Percentiles rank a stretch among this genome's conserved stretches.
These are phyloP conservation scores for Abrostola triplasia DNA, from an alignment of 2,888 invertebrate genomes.

Conservation along the genomic window DNA sequence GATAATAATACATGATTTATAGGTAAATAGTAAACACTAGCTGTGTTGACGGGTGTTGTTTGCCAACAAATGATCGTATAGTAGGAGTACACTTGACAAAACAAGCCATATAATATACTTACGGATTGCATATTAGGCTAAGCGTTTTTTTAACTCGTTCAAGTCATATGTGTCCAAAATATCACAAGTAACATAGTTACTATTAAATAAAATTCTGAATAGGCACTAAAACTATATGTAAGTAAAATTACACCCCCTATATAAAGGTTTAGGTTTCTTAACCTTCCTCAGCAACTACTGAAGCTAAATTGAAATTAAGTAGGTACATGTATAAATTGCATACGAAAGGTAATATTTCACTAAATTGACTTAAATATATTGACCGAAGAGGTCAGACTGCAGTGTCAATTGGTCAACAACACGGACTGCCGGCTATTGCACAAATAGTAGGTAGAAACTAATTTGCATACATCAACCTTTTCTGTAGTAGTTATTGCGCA, in stretches of 20 bases:
- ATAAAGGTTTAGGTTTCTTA: no score
- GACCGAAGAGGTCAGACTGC: conserved; percentile 44
- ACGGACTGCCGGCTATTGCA: conserved; percentile 16
- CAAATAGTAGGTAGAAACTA: conserved; percentile 14
- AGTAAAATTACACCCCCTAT: no score
- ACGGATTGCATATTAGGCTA: no score
- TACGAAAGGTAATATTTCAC: conserved; percentile 32
- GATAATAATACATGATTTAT: neutral
- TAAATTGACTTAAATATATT: conserved; percentile 44
- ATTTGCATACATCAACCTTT: conserved; percentile 36
- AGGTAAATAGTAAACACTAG: neutral
- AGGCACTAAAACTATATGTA: no score
- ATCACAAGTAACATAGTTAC: no score
- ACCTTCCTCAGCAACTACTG: conserved; percentile 10
- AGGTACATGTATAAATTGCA: conserved; percentile 14
- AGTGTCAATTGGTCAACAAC: conserved; percentile 45
- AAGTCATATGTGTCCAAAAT: no score
- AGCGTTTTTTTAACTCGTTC: no score
- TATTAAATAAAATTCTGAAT: no score
- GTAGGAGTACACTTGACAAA: neutral
- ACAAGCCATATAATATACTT: no score
- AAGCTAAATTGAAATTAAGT: conserved; percentile 28
- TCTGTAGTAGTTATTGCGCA: conserved; percentile 11
- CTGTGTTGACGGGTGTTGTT: neutral
- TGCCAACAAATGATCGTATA: neutral